phyloP scores from a whole-genome alignment of 2,113 vertebrate genomes.

The Ceuthmochares aereus region DNA sequence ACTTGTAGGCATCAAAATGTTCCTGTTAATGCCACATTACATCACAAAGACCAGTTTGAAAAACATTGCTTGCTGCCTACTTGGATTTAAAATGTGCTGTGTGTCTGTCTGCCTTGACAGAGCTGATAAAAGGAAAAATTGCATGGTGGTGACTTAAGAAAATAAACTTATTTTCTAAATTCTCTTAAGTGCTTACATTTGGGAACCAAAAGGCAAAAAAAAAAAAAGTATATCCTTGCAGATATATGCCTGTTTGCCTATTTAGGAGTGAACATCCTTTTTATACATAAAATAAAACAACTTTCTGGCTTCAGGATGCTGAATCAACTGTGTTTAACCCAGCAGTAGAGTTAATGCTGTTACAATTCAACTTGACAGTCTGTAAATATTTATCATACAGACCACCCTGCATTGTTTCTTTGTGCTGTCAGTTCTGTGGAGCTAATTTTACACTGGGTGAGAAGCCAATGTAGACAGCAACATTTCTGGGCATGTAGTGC shows the following conservation, averaged over 20 bases:
- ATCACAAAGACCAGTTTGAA: background rate
- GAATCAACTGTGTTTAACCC: background rate
- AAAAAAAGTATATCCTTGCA: background rate
- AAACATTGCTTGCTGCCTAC: background rate
- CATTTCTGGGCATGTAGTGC: background rate
- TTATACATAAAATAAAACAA: background rate
- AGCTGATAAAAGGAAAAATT: background rate
- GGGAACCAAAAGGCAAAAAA: too few relatives aligned
- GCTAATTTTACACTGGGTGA: background rate
- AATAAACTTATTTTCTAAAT: background rate
- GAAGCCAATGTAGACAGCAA: background rate
- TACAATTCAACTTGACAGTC: background rate
- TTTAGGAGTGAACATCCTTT: background rate
- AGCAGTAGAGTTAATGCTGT: background rate
- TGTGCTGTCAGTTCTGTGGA: constrained; percentile 18
- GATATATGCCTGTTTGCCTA: background rate
- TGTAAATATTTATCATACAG: constrained; percentile 38
- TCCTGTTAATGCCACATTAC: background rate
- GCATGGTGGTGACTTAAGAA: background rate
- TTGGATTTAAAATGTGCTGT: background rate
- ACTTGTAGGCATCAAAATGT: background rate
- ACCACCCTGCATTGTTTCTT: background rate
- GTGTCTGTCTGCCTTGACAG: background rate
- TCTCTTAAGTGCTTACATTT: background rate
- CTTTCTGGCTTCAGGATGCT: constrained; percentile 15